Conservation (phyloP, 2,888 invertebrate species). For the Rhopalosiphum nymphaeae region DNA sequence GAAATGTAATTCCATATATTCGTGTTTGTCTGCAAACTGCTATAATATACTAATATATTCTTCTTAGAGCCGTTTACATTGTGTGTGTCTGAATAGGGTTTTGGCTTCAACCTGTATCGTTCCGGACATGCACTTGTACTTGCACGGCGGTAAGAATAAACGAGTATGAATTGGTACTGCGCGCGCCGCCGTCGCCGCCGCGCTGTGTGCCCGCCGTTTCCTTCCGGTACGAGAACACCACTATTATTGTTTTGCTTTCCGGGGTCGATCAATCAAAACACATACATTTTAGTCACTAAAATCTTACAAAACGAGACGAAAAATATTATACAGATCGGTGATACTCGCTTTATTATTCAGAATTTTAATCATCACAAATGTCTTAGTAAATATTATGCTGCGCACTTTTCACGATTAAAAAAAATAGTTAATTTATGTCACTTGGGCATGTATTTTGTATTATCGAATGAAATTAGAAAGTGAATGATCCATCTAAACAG, state of each 20-base stretch:
- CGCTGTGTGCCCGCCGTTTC: background rate
- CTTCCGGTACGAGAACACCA: slow-evolving; percentile 41
- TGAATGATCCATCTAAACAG: background rate
- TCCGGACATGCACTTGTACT: slow-evolving; percentile 32
- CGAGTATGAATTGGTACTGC: slow-evolving; percentile 2
- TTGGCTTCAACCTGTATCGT: slow-evolving; percentile 28
- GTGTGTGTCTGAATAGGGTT: background rate
- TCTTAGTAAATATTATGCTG: background rate
- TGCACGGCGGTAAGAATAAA: background rate
- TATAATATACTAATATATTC: slow-evolving; percentile 20
- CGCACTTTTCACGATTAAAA: background rate
- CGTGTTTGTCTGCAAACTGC: slow-evolving; percentile 22
- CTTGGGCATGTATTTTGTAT: background rate
- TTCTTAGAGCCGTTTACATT: slow-evolving; percentile 12
- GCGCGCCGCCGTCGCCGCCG: background rate
- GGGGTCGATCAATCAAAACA: slow-evolving; percentile 36
- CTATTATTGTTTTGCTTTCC: slow-evolving; percentile 37
- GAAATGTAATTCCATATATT: slow-evolving; percentile 42
- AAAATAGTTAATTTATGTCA: background rate
- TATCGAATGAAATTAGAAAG: background rate
- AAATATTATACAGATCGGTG: background rate
- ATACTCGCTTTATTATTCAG: background rate
- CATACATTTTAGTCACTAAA: background rate
- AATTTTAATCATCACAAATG: background rate
- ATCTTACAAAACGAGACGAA: background rate